Percentiles rank a stretch among this genome's conserved stretches.
Evolutionary conservation across 2,797 vertebrate genomes (phyloP).

Genomic region (Acrossocheilus fasciatus): DNA sequence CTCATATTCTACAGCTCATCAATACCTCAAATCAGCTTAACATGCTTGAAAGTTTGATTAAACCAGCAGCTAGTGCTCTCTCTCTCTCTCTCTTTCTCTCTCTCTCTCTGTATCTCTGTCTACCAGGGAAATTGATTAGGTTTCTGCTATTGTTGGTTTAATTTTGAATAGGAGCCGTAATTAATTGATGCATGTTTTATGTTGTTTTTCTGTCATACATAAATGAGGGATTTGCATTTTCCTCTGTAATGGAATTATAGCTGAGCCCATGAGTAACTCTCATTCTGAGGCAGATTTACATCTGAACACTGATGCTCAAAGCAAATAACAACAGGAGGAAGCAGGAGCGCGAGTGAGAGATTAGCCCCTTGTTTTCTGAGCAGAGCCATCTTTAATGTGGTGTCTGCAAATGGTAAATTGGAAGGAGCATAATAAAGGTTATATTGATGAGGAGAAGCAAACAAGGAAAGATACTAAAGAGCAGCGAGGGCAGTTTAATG

Average conservation of each 20-base stretch:
- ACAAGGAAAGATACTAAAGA: background rate
- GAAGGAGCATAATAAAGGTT: conserved; percentile 29
- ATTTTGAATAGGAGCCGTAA: conserved; percentile 35
- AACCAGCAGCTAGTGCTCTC: background rate
- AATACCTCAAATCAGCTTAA: conserved; percentile 32
- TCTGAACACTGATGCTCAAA: conserved; percentile 19
- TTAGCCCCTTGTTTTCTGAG: conserved; percentile 34
- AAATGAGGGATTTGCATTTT: conserved; percentile 53
- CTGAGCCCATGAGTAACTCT: conserved; percentile 5
- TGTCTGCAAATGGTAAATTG: conserved; percentile 30
- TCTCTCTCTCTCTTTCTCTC: background rate
- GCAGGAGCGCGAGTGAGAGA: background rate
- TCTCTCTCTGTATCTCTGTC: background rate
- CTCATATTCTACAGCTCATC: conserved; percentile 14
- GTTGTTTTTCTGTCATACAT: conserved; percentile 48
- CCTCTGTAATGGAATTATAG: conserved; percentile 57
- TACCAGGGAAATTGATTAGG: conserved; percentile 17
- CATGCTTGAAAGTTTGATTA: conserved; percentile 38
- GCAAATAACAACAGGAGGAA: conserved; percentile 37
- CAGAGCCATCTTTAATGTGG: conserved; percentile 16
- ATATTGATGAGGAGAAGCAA: conserved; percentile 40
- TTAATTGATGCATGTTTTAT: conserved; percentile 31
- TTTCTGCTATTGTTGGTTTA: conserved; percentile 27
- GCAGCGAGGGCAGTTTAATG: conserved; percentile 25
- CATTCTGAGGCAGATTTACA: conserved; percentile 36